phyloP scores from a whole-genome alignment of 2,797 vertebrate species.

The Epinephelus coioides region DNA sequence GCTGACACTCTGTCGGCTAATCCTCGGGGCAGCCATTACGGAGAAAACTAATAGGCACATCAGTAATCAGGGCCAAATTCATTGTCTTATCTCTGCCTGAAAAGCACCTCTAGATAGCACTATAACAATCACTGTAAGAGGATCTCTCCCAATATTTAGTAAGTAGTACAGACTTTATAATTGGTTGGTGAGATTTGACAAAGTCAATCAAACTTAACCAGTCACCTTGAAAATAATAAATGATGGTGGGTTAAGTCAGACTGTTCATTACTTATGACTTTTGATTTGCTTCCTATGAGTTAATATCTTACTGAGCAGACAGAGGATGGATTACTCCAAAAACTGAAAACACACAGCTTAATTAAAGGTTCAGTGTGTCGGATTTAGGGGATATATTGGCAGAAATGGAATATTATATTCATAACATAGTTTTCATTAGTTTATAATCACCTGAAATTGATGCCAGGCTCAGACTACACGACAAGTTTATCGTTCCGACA shows the following conservation, averaged over 20 bases:
- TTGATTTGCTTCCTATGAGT: not conserved
- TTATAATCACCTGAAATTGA: no score
- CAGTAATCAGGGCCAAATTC: slow-evolving; percentile 68
- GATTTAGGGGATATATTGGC: no score
- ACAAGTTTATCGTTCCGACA: no score
- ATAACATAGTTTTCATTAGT: no score
- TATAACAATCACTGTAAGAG: slow-evolving; percentile 43
- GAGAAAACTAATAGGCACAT: slow-evolving; percentile 67
- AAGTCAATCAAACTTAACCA: slow-evolving; percentile 13
- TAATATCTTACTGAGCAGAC: not conserved
- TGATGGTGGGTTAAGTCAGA: slow-evolving; percentile 5
- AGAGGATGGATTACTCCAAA: no score
- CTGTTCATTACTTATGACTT: not conserved
- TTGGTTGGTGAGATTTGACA: not conserved
- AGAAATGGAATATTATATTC: no score
- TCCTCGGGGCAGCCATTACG: slow-evolving; percentile 64
- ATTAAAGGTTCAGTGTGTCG: not conserved
- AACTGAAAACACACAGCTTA: not conserved
- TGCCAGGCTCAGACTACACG: no score
- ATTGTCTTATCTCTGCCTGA: slow-evolving; percentile 57
- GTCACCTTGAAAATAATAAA: slow-evolving; percentile 10
- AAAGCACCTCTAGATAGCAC: slow-evolving; percentile 54
- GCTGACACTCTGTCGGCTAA: slow-evolving; percentile 70
- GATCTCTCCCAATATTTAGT: slow-evolving; percentile 30
- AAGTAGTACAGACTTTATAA: slow-evolving; percentile 10